These are phyloP conservation scores for Drosophila longiperda DNA, from an alignment of 2,888 invertebrate species.

Conservation along the genomic window DNA sequence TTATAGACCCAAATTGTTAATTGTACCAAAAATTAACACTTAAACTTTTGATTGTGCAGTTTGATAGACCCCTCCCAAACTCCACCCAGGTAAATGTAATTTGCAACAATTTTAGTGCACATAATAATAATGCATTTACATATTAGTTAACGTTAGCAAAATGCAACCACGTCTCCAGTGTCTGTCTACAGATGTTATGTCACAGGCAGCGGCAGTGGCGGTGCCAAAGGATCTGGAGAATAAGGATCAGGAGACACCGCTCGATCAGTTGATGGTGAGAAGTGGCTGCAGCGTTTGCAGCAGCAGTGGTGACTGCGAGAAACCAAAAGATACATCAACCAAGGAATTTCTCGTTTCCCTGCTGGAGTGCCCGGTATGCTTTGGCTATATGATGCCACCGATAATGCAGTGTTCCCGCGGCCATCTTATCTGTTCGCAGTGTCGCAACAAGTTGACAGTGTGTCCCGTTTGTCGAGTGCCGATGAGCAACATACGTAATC, in stretches of 20 bases:
- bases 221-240: constrained; percentile 9
- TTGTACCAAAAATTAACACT: constrained; percentile 51
- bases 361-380: constrained; percentile 99
- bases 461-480: constrained; percentile 99
- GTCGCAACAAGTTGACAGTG: constrained; percentile 97
- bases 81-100: background rate
- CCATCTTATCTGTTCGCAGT: constrained; percentile 98
- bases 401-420: constrained; percentile 99
- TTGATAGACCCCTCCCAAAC: constrained; percentile 11
- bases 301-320: constrained; percentile 23
- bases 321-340: constrained; percentile 36
- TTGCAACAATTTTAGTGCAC: background rate
- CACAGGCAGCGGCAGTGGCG: constrained; percentile 6
- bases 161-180: constrained; percentile 59
- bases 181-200: constrained; percentile 19
- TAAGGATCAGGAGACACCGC: constrained; percentile 10
- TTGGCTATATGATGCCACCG: constrained; percentile 99
- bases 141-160: background rate
- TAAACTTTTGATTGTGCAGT: constrained; percentile 41
- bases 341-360: constrained; percentile 86
- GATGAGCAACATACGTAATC: constrained; percentile 97
- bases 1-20: constrained; percentile 48
- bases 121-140: background rate
- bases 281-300: constrained; percentile 1
- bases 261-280: constrained; percentile 27